These are phyloP conservation scores for Neuroscelio doddi DNA, from an alignment of 2,888 invertebrate species.

Conservation along the genomic window DNA sequence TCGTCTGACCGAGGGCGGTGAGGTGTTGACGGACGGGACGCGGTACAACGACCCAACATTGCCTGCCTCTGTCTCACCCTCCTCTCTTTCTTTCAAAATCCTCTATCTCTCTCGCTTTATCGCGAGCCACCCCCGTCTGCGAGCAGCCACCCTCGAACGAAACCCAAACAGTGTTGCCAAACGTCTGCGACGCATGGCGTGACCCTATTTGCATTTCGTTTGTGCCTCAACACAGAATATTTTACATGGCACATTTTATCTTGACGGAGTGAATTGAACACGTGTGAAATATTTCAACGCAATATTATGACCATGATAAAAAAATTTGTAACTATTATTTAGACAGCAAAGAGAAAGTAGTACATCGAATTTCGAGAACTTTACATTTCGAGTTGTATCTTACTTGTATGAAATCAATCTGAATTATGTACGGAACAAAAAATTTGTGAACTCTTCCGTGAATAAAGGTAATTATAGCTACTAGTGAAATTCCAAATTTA, in stretches of 20 bases:
- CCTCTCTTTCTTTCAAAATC: conserved; percentile 35
- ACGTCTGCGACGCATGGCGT: conserved; percentile 65
- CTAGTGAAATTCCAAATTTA: no score
- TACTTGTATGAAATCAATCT: no score
- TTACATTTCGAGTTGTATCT: no score
- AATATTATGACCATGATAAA: conserved; percentile 32
- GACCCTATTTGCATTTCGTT: conserved; percentile 69
- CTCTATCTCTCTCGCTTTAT: conserved; percentile 52
- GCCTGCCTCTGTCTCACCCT: conserved; percentile 50
- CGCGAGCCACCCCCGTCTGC: conserved; percentile 61
- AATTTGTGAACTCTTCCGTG: no score
- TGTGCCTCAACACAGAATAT: conserved; percentile 66
- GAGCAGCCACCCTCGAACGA: conserved; percentile 59
- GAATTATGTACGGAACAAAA: no score
- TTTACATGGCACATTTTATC: conserved; percentile 62
- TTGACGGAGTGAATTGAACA: conserved; percentile 47
- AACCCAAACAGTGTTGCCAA: conserved; percentile 70
- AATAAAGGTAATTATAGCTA: no score
- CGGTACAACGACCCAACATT: conserved; percentile 65
- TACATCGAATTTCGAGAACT: no score
- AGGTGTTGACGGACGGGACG: conserved; percentile 69
- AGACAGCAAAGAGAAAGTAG: no score
- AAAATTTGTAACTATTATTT: no score
- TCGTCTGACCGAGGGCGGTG: conserved; percentile 60
- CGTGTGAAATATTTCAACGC: conserved; percentile 37